These are phyloP conservation scores for Phalangium opilio DNA, from an alignment of 2,888 invertebrate genomes.

Conservation along the genomic window DNA sequence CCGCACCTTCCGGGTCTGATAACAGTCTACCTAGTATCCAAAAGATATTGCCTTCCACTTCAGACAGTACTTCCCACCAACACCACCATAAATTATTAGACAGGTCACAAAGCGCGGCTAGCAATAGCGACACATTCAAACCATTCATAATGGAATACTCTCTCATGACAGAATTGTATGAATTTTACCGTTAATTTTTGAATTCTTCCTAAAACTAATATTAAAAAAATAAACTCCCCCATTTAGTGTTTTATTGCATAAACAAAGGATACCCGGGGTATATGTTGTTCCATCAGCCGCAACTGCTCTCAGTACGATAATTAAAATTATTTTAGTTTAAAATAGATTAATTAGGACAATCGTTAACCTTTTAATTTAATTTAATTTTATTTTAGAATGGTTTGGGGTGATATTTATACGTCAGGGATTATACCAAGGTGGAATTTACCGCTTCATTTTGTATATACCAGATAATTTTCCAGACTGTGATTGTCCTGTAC, in stretches of 20 bases:
- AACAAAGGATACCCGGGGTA: constrained; percentile 69
- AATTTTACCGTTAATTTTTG: constrained; percentile 24
- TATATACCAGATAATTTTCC: constrained; percentile 77
- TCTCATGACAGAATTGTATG: constrained; percentile 84
- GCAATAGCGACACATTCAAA: constrained; percentile 5
- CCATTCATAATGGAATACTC: constrained; percentile 65
- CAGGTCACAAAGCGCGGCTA: no score
- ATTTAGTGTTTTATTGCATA: constrained; percentile 65
- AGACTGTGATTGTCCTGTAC: constrained; percentile 64
- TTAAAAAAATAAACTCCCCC: background rate
- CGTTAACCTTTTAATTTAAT: no score
- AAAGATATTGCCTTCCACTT: no score
- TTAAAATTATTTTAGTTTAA: background rate
- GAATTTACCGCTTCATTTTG: constrained; percentile 75
- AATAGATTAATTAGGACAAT: background rate
- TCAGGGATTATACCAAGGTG: constrained; percentile 73
- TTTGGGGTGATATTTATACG: constrained; percentile 79
- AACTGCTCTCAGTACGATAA: constrained; percentile 54
- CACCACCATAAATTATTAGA: no score
- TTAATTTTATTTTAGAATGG: constrained; percentile 51
- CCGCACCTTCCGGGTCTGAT: no score
- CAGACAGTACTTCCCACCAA: no score
- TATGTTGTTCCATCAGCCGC: constrained; percentile 84
- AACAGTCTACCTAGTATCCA: no score
- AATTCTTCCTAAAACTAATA: constrained; percentile 18